Conservation (phyloP, 2,113 vertebrate genomes). For the Sebastes schlegelii region DNA sequence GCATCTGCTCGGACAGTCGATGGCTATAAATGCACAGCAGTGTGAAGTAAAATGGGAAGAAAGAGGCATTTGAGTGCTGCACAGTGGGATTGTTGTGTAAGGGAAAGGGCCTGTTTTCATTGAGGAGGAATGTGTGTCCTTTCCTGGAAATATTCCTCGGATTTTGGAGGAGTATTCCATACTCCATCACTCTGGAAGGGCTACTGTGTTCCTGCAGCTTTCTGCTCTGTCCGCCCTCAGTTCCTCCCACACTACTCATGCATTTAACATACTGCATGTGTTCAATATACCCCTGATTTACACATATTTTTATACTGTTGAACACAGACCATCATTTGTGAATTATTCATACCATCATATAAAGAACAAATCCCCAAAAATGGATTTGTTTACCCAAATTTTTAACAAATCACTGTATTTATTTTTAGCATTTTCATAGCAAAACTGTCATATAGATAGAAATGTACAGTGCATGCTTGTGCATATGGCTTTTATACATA, state of each 20-base stretch:
- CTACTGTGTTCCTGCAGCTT: slow-evolving; percentile 27
- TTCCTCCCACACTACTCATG: slow-evolving; percentile 2
- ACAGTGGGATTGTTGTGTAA: slow-evolving; percentile 30
- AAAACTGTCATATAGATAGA: background rate
- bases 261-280: background rate
- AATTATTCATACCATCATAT: background rate
- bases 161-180: slow-evolving; percentile 39
- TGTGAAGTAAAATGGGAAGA: slow-evolving; percentile 25
- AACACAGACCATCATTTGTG: background rate
- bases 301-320: too few relatives aligned
- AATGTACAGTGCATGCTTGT: background rate
- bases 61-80: slow-evolving; percentile 1
- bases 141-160: slow-evolving; percentile 40
- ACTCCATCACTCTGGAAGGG: slow-evolving; percentile 28
- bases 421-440: background rate
- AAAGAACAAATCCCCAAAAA: too few relatives aligned
- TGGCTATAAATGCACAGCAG: slow-evolving; percentile 18
- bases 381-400: background rate
- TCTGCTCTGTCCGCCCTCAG: slow-evolving; percentile 1
- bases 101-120: slow-evolving; percentile 39
- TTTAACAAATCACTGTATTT: background rate
- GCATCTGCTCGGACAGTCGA: background rate
- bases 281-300: background rate
- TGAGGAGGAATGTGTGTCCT: slow-evolving; percentile 46
- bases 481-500: background rate